These are phyloP conservation scores for Leptopilina clavipes DNA, from an alignment of 1,140 invertebrate species.

Conservation along the genomic window DNA sequence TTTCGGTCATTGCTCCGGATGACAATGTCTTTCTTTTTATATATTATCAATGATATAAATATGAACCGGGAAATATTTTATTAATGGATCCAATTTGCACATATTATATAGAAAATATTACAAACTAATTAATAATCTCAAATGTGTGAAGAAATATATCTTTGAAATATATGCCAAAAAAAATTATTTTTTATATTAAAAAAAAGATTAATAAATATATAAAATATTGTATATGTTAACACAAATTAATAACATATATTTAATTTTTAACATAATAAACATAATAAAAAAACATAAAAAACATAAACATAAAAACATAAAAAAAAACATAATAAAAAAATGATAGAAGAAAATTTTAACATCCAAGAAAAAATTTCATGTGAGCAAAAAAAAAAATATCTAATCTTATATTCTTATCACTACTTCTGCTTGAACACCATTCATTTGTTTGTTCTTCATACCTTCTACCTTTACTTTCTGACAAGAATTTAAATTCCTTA, in stretches of 20 bases:
- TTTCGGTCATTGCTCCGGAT: slow-evolving; percentile 26
- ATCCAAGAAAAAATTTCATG: neutral
- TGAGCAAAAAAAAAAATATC: neutral
- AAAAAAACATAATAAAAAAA: neutral
- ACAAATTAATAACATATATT: too few species aligned
- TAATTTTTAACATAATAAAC: too few species aligned
- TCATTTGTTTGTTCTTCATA: neutral
- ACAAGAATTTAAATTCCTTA: too few species aligned
- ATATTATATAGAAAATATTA: neutral
- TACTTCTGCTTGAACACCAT: neutral
- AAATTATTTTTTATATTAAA: too few species aligned
- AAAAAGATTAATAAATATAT: too few species aligned
- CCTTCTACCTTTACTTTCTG: neutral
- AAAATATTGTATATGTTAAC: too few species aligned
- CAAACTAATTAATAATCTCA: too few species aligned
- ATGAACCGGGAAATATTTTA: neutral
- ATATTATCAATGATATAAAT: neutral
- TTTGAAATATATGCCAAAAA: too few species aligned
- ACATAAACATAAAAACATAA: too few species aligned
- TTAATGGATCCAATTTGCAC: neutral
- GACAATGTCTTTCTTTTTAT: slow-evolving; percentile 8
- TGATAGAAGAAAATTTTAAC: too few species aligned
- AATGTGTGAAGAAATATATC: too few species aligned
- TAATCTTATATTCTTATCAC: neutral
- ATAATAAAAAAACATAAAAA: too few species aligned